These are phyloP conservation scores for Perca fluviatilis DNA, from an alignment of 2,113 vertebrate species.

Conservation along the genomic window DNA sequence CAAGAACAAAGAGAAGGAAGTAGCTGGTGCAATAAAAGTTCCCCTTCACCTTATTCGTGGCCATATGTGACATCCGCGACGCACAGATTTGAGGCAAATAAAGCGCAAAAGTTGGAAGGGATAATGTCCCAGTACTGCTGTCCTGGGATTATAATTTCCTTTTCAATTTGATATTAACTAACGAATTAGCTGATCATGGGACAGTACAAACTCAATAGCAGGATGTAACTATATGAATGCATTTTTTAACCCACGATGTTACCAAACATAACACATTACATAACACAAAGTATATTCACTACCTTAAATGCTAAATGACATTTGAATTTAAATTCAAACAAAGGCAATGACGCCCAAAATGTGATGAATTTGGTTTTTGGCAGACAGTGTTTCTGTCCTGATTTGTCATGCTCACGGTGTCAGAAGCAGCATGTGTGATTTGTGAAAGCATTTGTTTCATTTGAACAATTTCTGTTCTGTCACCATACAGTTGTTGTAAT, in stretches of 20 bases:
- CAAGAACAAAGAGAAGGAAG: conserved; percentile 83
- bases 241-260: background rate
- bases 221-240: background rate
- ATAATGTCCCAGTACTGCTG: background rate
- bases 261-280: background rate
- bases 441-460: conserved; percentile 8
- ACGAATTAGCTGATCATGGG: background rate
- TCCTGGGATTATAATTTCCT: background rate
- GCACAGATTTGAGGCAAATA: conserved; percentile 62
- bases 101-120: conserved; percentile 44
- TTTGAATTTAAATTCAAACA: background rate
- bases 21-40: conserved; percentile 81
- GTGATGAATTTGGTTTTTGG: background rate
- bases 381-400: background rate
- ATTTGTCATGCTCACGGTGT: conserved; percentile 15
- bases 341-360: background rate
- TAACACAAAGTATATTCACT: background rate
- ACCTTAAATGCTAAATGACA: background rate
- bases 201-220: background rate
- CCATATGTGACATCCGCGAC: conserved; percentile 78
- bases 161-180: background rate
- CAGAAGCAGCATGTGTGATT: conserved; percentile 6
- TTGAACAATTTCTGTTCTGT: background rate
- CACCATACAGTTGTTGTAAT: background rate
- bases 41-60: conserved; percentile 73